Percentiles rank a stretch among this genome's conserved stretches.
Evolutionary conservation across 2,888 invertebrate species (phyloP).

Genomic region (Zelleria hepariella): DNA sequence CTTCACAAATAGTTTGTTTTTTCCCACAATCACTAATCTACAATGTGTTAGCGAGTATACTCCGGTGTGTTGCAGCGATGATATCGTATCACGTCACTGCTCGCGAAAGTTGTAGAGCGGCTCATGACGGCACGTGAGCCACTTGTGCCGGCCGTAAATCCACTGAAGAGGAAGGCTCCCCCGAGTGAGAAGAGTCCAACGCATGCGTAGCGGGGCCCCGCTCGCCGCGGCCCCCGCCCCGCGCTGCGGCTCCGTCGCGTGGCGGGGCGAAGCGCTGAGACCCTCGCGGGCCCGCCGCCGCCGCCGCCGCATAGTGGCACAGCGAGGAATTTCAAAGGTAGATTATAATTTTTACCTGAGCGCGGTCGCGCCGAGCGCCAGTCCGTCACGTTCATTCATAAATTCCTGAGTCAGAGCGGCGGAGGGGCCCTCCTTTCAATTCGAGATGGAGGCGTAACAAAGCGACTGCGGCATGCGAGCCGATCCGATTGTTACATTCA

Average conservation of each 20-base stretch:
- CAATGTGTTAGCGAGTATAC: conserved; percentile 14
- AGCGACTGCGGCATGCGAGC: conserved; percentile 39
- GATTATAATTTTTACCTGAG: conserved; percentile 64
- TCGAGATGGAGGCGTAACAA: conserved; percentile 28
- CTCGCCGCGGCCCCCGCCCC: conserved; percentile 69
- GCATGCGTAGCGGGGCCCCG: conserved; percentile 63
- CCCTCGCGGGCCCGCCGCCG: conserved; percentile 24
- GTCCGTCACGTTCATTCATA: conserved; percentile 70
- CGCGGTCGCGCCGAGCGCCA: conserved; percentile 45
- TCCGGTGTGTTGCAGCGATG: conserved; percentile 20
- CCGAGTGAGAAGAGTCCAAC: conserved; percentile 50
- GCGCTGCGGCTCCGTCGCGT: conserved; percentile 38
- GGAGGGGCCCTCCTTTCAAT: conserved; percentile 37
- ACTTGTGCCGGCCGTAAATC: conserved; percentile 54
- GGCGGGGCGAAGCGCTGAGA: conserved; percentile 11
- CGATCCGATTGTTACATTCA: conserved; percentile 44
- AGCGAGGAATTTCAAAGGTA: conserved; percentile 65
- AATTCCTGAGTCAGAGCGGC: conserved; percentile 51
- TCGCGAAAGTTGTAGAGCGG: conserved; percentile 67
- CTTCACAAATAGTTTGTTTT: conserved; percentile 5
- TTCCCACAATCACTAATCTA: conserved; percentile 16
- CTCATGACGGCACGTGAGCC: conserved; percentile 75
- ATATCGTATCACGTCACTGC: conserved; percentile 70
- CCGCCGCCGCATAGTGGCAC: conserved; percentile 36
- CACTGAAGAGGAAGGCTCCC: conserved; percentile 64